Percentiles rank a stretch among this genome's conserved stretches.
phyloP scores from a whole-genome alignment of 2,888 invertebrate genomes.

The Aphidoletes aphidimyza region DNA sequence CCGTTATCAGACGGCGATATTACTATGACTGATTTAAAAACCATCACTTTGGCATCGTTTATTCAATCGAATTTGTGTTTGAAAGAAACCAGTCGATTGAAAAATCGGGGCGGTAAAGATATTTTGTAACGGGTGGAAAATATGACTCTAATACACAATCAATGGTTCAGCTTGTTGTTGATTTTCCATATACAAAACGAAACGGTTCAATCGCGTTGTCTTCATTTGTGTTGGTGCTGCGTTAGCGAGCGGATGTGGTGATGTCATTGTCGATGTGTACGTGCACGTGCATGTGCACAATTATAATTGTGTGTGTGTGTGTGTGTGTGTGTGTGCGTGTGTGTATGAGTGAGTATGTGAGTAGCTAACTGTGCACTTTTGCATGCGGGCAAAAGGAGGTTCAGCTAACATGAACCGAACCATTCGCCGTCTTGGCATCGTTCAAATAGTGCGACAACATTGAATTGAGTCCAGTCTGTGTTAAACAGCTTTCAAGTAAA shows the following conservation, averaged over 20 bases:
- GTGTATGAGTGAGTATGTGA: not conserved
- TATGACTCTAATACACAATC: conserved; percentile 46
- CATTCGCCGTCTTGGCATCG: conserved; percentile 43
- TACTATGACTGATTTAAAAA: too few species aligned
- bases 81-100: too few species aligned
- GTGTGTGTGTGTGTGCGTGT: not conserved
- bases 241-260: not conserved
- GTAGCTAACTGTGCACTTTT: conserved; percentile 1
- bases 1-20: too few species aligned
- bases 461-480: conserved; percentile 21
- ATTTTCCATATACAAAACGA: conserved; percentile 24
- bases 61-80: too few species aligned
- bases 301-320: not conserved
- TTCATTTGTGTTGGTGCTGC: not conserved
- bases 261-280: not conserved
- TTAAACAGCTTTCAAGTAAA: not conserved
- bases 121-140: not conserved
- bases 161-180: conserved; percentile 26
- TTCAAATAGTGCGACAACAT: conserved; percentile 46
- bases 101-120: not conserved
- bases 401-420: not conserved
- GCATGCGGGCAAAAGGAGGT: not conserved
- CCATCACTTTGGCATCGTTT: too few species aligned
- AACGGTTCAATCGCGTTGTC: conserved; percentile 20
- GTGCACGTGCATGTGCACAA: too few species aligned